These are phyloP conservation scores for Anagyrus pseudococci DNA, from an alignment of 2,888 invertebrate genomes.

Conservation along the genomic window DNA sequence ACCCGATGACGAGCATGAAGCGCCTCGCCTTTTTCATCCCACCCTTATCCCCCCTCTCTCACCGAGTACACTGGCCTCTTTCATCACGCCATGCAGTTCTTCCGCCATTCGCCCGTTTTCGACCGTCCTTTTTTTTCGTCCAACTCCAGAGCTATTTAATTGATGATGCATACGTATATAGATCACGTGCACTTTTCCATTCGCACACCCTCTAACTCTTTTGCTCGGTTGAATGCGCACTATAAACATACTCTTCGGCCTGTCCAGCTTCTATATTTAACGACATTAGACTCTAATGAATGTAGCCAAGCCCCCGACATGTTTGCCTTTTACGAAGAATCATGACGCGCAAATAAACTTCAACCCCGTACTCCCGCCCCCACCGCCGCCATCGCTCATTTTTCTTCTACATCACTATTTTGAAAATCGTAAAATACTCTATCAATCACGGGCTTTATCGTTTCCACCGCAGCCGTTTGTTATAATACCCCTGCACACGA, in stretches of 20 bases:
- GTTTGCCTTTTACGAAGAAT: too few species aligned
- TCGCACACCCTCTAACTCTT: background rate
- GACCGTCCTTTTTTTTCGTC: slow-evolving; percentile 10
- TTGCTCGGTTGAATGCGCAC: slow-evolving; percentile 22
- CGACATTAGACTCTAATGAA: slow-evolving; percentile 31
- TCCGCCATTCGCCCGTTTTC: slow-evolving; percentile 1
- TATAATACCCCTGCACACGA: too few species aligned
- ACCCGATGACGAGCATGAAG: slow-evolving; percentile 27
- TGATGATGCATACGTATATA: slow-evolving; percentile 42
- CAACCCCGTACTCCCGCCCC: too few species aligned
- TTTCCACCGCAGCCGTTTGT: too few species aligned
- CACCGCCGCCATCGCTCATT: too few species aligned
- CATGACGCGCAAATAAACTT: too few species aligned
- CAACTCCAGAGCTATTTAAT: slow-evolving; percentile 27
- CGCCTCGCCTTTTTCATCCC: slow-evolving; percentile 1
- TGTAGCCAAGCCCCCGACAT: slow-evolving; percentile 7
- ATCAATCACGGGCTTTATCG: too few species aligned
- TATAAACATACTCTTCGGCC: slow-evolving; percentile 35
- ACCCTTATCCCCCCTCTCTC: too few species aligned
- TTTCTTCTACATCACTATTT: too few species aligned
- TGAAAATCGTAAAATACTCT: too few species aligned
- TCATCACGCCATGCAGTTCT: too few species aligned
- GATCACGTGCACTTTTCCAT: slow-evolving; percentile 30
- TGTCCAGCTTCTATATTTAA: slow-evolving; percentile 29
- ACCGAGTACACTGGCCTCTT: too few species aligned